Conservation (phyloP, 2,113 vertebrate species). For the Galeopterus variegatus region DNA sequence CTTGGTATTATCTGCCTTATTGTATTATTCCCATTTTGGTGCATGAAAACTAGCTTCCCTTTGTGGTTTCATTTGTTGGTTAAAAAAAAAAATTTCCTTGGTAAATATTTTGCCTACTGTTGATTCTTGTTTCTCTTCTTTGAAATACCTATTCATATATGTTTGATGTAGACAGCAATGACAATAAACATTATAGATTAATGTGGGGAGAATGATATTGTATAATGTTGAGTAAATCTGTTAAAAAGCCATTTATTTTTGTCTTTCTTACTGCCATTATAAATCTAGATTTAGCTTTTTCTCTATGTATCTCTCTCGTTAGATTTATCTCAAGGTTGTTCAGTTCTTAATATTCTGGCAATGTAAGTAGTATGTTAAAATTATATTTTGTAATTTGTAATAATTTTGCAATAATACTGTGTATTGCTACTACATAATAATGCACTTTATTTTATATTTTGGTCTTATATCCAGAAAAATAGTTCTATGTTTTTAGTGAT, state of each 20-base stretch:
- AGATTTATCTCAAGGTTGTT: neutral
- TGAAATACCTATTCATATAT: neutral
- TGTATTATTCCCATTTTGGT: neutral
- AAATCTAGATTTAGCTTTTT: neutral
- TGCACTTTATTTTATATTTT: neutral
- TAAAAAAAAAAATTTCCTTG: neutral
- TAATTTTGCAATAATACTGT: neutral
- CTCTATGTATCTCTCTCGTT: neutral
- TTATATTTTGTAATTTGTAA: neutral
- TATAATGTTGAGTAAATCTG: neutral
- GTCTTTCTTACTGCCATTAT: neutral
- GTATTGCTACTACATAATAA: neutral
- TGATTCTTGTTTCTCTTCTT: neutral
- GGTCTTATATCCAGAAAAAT: neutral
- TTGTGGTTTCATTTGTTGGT: neutral
- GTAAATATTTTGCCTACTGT: neutral
- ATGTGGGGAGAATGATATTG: neutral
- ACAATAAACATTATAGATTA: neutral
- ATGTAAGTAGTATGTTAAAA: neutral
- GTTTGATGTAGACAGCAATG: neutral
- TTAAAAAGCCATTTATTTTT: slow-evolving; percentile 10
- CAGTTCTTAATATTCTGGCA: neutral
- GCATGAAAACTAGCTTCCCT: neutral
- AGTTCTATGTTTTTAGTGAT: neutral
- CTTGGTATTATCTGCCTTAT: neutral